Evolutionary conservation across 2,888 invertebrate species (phyloP), one percentile per base, ranked within the genome.

Genomic region (Pachliopta kotzebuea): DNA sequence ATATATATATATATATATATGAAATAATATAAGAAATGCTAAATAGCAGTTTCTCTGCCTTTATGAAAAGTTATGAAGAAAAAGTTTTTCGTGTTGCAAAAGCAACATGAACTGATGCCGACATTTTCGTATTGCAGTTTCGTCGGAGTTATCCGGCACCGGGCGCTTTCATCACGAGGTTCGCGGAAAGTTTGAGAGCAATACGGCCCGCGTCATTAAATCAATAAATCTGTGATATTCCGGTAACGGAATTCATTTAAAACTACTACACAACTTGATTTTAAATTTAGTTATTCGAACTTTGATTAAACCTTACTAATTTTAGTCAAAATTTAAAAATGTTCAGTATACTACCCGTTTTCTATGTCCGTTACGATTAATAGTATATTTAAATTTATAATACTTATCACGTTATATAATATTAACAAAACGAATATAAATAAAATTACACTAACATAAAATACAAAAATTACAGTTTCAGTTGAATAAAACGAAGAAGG

Each of bases 31-130:
- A n/a, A 11, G 45, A 21, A 24, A 65, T 60, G 60, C 37, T 42
- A 60, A 64, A 60, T 52, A 24, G 56, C 37, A 50, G 50, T 52
- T 31, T 42, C 37, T 56, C 29, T 53, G 55, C 56, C 31, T 50
- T 50, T 31, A 60, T 45, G 55, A 56, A 50, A 20, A 45, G 52
- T 52, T 62, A 55, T 54, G 26, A 65, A 50, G 54, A 31, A 45
- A 45, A 65, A 65, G 49, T 65, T 65, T 65, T 62, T 37, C 54
- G 23, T 37, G 52, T 65, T 37, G 65, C 62, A 58, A 65, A 59
- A 45, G 57, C 49, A 50, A 58, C 61, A 50, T 21, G 54, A 49
- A 53, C 18, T 26, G 50, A 21, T 62, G 58, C 54, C 55, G 62
- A 45, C 57, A 23, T 45, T 57, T 31, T 23, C 20, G 23, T 58